Percentiles rank a stretch among this genome's conserved stretches.
Evolutionary conservation across 2,888 invertebrate genomes (phyloP).

Genomic region (Drosophila cyrtoloma): DNA sequence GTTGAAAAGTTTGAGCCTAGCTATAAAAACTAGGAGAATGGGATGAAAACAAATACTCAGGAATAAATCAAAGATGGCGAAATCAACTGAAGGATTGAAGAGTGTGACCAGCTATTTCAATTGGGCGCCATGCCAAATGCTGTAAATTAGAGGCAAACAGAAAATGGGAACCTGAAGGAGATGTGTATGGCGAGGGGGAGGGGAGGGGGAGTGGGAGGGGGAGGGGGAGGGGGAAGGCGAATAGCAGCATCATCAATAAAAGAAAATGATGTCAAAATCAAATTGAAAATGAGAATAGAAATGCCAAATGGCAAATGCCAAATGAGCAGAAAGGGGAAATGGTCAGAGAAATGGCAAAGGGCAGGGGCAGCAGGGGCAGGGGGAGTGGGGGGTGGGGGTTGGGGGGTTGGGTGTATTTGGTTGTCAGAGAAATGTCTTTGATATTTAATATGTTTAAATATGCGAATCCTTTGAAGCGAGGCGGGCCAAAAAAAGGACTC

Average conservation of each 20-base stretch:
- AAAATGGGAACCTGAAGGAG: background rate
- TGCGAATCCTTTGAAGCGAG: slow-evolving; percentile 79
- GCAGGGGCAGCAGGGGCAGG: background rate
- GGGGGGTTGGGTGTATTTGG: slow-evolving; percentile 16
- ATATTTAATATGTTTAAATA: slow-evolving; percentile 80
- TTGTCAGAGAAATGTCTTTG: slow-evolving; percentile 69
- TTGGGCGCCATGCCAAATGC: background rate
- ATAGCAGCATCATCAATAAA: slow-evolving; percentile 28
- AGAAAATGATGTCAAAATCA: slow-evolving; percentile 34
- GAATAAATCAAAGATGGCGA: background rate
- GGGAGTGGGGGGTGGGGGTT: slow-evolving; percentile 24
- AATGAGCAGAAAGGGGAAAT: background rate
- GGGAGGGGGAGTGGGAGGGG: background rate
- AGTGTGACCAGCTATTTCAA: background rate
- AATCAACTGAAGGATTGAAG: background rate
- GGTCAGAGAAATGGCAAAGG: background rate
- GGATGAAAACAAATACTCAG: background rate
- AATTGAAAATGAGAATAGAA: slow-evolving; percentile 33
- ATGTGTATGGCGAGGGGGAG: background rate
- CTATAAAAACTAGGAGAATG: background rate
- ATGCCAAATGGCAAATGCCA: slow-evolving; percentile 31
- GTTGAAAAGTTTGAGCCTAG: background rate
- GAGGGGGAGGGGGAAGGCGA: background rate
- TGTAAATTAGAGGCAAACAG: background rate
- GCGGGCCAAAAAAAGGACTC: slow-evolving; percentile 21